Evolutionary conservation across 92 coral and sea anemone species (phyloP).

Genomic region (Nematostella vectensis): DNA sequence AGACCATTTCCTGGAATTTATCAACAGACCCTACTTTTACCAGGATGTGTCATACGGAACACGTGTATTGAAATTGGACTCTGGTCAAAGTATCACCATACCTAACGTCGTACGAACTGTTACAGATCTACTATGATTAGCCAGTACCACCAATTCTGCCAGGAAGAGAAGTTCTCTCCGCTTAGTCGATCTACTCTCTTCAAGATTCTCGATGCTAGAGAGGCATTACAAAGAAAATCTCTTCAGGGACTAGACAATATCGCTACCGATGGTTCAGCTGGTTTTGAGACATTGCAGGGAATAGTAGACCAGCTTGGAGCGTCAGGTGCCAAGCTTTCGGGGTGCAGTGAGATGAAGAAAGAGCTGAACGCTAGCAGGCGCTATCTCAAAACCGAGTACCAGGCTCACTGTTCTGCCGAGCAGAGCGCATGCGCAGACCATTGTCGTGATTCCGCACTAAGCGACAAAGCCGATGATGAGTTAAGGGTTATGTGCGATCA

Average conservation of each 20-base stretch:
- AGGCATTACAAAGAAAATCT: conserved; percentile 29
- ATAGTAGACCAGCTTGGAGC: conserved; percentile 28
- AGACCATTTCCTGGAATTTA: conserved; percentile 42
- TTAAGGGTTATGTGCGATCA: conserved; percentile 17
- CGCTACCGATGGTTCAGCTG: conserved; percentile 41
- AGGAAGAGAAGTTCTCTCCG: conserved; percentile 26
- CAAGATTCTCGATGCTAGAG: too few relatives aligned
- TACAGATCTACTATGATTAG: conserved; percentile 40
- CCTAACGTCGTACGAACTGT: conserved; percentile 53
- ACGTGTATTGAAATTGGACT: conserved; percentile 32
- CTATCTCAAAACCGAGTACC: conserved; percentile 32
- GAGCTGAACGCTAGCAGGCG: conserved; percentile 16
- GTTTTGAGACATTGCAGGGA: conserved; percentile 17
- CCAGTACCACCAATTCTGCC: conserved; percentile 40
- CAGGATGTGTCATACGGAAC: conserved; percentile 47
- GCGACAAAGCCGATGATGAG: conserved; percentile 23
- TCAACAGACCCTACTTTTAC: too few relatives aligned
- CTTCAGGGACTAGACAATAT: conserved; percentile 34
- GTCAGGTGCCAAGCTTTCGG: conserved; percentile 11
- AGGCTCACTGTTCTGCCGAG: conserved; percentile 16
- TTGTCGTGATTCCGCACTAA: conserved; percentile 24
- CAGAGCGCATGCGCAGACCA: conserved; percentile 33
- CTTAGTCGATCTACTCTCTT: conserved; percentile 36
- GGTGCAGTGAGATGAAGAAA: conserved; percentile 20
- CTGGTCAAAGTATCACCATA: conserved; percentile 39